phyloP scores from a whole-genome alignment of 2,888 invertebrate genomes.

The Mesochorus sp. region DNA sequence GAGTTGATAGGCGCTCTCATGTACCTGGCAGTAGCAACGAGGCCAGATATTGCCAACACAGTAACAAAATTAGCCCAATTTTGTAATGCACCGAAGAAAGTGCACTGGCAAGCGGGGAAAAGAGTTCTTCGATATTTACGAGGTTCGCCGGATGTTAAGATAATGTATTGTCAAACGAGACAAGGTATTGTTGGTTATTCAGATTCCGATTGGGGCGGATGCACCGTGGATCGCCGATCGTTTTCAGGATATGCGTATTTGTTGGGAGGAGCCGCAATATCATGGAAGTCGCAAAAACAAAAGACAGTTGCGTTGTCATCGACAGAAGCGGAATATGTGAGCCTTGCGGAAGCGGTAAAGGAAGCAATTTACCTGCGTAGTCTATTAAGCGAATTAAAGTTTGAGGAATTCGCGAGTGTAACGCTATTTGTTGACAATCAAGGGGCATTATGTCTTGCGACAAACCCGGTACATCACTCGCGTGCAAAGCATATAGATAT shows the following conservation, averaged over 20 bases:
- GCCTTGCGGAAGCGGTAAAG: conserved; percentile 35
- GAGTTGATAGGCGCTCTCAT: conserved; percentile 25
- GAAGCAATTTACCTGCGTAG: conserved; percentile 45
- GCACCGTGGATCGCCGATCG: background rate
- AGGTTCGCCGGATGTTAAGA: background rate
- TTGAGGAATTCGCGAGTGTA: background rate
- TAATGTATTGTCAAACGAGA: conserved; percentile 1
- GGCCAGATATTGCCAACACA: conserved; percentile 24
- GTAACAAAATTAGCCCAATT: conserved; percentile 14
- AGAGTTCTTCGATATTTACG: conserved; percentile 26
- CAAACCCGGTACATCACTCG: conserved; percentile 56
- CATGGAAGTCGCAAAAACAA: conserved; percentile 54
- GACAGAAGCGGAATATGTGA: conserved; percentile 51
- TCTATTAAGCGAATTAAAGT: conserved; percentile 30
- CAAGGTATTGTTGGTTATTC: background rate
- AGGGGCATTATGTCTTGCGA: conserved; percentile 47
- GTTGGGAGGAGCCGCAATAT: conserved; percentile 25
- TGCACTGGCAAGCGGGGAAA: conserved; percentile 21
- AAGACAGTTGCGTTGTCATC: conserved; percentile 40
- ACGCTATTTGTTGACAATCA: conserved; percentile 51
- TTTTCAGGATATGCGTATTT: conserved; percentile 28
- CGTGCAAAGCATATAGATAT: conserved; percentile 60
- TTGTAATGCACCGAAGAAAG: conserved; percentile 5
- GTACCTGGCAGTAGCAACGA: conserved; percentile 14
- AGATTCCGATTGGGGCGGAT: conserved; percentile 6